Percentiles rank a stretch among this genome's conserved stretches.
These are phyloP conservation scores for Melanotaenia trifasciata DNA, from an alignment of 2,797 vertebrate species.

Conservation along the genomic window DNA sequence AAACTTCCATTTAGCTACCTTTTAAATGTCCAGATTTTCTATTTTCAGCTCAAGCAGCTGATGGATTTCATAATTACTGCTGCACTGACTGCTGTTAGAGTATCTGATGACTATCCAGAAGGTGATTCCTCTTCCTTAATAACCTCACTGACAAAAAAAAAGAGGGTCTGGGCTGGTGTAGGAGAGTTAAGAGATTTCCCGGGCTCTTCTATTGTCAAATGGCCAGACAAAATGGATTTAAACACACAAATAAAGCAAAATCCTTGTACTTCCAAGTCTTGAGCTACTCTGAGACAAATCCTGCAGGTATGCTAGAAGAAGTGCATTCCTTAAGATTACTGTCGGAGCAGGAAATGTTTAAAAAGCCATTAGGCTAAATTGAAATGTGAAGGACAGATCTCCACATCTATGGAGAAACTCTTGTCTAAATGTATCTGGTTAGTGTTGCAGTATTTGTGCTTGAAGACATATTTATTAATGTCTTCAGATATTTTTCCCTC, in stretches of 20 bases:
- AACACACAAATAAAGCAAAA: constrained; percentile 51
- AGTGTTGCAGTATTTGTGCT: background rate
- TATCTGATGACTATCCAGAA: constrained; percentile 26
- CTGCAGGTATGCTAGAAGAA: constrained; percentile 45
- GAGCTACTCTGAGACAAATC: constrained; percentile 56
- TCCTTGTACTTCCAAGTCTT: constrained; percentile 43
- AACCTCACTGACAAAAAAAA: constrained; percentile 26
- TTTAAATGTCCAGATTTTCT: constrained; percentile 48
- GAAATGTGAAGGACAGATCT: constrained; percentile 42
- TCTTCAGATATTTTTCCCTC: background rate
- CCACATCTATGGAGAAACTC: constrained; percentile 29
- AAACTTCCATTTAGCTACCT: constrained; percentile 32
- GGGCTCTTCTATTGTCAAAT: constrained; percentile 47
- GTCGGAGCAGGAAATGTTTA: constrained; percentile 42
- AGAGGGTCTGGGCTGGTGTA: constrained; percentile 7
- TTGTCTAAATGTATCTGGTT: constrained; percentile 14
- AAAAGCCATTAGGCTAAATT: constrained; percentile 41
- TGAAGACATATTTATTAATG: background rate
- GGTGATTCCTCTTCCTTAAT: constrained; percentile 48
- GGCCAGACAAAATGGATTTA: constrained; percentile 45
- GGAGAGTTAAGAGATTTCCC: constrained; percentile 35
- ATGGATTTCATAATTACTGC: constrained; percentile 60
- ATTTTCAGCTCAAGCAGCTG: constrained; percentile 45
- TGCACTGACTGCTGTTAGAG: constrained; percentile 26
- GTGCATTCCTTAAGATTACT: constrained; percentile 49